These are phyloP conservation scores for Tolypeutes matacus DNA, from an alignment of 2,797 vertebrate species.

Conservation along the genomic window DNA sequence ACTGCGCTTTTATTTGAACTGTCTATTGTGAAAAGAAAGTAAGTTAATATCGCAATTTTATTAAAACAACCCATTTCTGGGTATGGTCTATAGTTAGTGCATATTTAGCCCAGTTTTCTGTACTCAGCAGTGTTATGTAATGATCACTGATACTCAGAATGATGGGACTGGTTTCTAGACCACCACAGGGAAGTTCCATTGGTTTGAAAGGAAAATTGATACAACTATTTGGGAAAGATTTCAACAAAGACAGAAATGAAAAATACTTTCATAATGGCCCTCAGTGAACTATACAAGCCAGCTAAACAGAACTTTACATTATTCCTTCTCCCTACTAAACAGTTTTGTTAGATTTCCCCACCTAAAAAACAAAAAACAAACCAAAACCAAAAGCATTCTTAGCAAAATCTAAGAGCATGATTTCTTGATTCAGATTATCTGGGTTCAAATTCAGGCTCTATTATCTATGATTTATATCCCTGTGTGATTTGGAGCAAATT, in stretches of 20 bases:
- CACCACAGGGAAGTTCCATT: slow-evolving; percentile 55
- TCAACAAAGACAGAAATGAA: slow-evolving; percentile 49
- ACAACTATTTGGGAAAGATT: slow-evolving; percentile 62
- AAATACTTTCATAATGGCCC: slow-evolving; percentile 60
- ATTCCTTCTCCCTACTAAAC: slow-evolving; percentile 48
- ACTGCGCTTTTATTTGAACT: slow-evolving; percentile 42
- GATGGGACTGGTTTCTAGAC: slow-evolving; percentile 48
- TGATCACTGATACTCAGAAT: slow-evolving; percentile 64
- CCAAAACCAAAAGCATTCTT: slow-evolving; percentile 12
- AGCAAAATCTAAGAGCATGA: slow-evolving; percentile 43
- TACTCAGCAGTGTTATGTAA: slow-evolving; percentile 9
- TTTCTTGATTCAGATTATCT: slow-evolving; percentile 46
- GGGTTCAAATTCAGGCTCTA: slow-evolving; percentile 4
- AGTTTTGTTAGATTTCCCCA: neutral
- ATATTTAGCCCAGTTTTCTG: slow-evolving; percentile 52
- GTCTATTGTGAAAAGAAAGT: slow-evolving; percentile 62
- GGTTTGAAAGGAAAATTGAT: slow-evolving; percentile 62
- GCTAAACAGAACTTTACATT: slow-evolving; percentile 49
- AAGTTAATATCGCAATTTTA: slow-evolving; percentile 60
- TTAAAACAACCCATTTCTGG: slow-evolving; percentile 56
- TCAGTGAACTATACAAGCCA: slow-evolving; percentile 56
- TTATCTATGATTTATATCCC: neutral
- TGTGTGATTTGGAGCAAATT: slow-evolving; percentile 51
- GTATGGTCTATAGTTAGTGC: neutral
- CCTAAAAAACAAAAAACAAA: neutral